phyloP scores from a whole-genome alignment of 2,113 vertebrate genomes.

The Ranitomeya variabilis region DNA sequence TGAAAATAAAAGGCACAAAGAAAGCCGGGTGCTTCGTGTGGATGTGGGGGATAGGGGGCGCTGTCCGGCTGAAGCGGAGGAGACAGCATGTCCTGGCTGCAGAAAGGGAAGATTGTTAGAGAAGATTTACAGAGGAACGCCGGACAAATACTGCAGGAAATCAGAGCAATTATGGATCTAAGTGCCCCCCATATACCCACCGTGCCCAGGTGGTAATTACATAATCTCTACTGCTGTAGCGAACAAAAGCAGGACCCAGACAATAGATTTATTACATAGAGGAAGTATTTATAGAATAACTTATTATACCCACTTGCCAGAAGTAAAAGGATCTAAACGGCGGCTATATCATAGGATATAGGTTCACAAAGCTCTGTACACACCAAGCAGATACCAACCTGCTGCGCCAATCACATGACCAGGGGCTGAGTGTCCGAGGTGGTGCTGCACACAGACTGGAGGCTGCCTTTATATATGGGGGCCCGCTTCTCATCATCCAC shows the following conservation, averaged over 20 bases:
- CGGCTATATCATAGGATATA: too few species aligned
- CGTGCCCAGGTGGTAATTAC: neutral
- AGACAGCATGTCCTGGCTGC: neutral
- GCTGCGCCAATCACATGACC: conserved; percentile 44
- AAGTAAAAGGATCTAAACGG: too few species aligned
- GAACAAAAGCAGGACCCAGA: too few species aligned
- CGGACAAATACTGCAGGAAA: too few species aligned
- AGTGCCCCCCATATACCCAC: too few species aligned
- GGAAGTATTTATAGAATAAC: too few species aligned
- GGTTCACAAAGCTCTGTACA: neutral
- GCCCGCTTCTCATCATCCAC: conserved; percentile 49
- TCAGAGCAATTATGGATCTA: too few species aligned
- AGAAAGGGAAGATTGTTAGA: neutral
- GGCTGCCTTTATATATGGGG: conserved; percentile 60
- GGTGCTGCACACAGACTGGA: conserved; percentile 35
- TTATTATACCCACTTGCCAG: too few species aligned
- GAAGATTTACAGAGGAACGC: neutral
- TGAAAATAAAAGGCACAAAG: neutral
- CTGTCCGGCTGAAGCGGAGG: neutral
- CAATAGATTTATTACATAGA: too few species aligned
- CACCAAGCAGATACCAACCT: conserved; percentile 20
- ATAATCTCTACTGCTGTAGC: too few species aligned
- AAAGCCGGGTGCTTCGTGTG: neutral
- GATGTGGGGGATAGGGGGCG: neutral
- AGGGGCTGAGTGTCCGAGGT: conserved; percentile 51